Percentiles rank a stretch among this genome's conserved stretches.
These are phyloP conservation scores for Pavo muticus DNA, from an alignment of 2,113 vertebrate genomes.

Conservation along the genomic window DNA sequence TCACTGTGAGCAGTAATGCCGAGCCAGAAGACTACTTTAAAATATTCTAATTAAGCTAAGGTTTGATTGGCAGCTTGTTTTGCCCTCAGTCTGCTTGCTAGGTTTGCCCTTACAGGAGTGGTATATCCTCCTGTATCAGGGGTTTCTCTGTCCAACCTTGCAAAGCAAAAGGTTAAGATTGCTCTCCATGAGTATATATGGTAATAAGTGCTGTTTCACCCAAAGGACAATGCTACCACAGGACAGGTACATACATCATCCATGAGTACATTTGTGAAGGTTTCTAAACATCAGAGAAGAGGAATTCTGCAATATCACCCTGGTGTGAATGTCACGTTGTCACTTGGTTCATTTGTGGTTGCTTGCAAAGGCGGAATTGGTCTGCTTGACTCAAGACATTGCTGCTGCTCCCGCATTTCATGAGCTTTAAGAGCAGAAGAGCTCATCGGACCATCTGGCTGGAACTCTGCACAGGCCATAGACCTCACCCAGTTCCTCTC, in stretches of 20 bases:
- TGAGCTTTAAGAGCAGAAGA: background rate
- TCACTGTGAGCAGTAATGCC: background rate
- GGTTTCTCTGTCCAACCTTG: background rate
- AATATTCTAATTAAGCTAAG: background rate
- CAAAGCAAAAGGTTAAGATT: background rate
- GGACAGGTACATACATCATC: background rate
- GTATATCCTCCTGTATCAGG: background rate
- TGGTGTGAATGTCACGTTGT: background rate
- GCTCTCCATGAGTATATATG: background rate
- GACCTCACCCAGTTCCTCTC: background rate
- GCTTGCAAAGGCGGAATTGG: background rate
- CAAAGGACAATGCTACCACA: background rate
- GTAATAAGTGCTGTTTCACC: background rate
- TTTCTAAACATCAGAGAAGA: background rate
- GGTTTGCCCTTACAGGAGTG: background rate
- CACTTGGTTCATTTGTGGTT: background rate
- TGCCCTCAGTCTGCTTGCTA: background rate
- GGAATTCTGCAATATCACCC: background rate
- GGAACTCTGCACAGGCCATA: background rate
- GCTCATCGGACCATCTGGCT: background rate
- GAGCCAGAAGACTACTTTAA: background rate
- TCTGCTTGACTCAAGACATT: accelerated
- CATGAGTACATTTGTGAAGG: background rate
- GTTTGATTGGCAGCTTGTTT: background rate
- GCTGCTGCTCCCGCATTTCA: background rate